Percentiles rank a stretch among this genome's conserved stretches.
phyloP scores from a whole-genome alignment of 2,888 invertebrate genomes.

The Phymatocera aterrima region DNA sequence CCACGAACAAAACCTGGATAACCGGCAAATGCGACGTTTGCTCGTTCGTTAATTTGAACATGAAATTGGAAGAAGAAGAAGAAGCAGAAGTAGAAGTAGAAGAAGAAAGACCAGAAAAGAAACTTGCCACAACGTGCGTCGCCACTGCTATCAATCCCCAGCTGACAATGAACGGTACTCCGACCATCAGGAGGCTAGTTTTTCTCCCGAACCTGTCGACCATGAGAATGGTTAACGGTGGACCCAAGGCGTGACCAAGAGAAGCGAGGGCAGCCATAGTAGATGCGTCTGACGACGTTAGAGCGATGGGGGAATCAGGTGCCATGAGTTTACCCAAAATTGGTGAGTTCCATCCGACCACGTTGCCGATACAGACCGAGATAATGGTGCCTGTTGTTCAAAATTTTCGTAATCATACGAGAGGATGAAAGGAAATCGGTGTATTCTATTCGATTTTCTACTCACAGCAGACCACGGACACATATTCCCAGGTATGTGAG shows the following conservation, averaged over 20 bases:
- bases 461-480: conserved; percentile 59
- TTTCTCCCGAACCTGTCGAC: conserved; percentile 61
- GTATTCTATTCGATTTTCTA: not conserved
- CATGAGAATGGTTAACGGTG: conserved; percentile 54
- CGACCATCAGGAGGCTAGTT: conserved; percentile 57
- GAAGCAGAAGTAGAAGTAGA: too few species aligned
- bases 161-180: conserved; percentile 55
- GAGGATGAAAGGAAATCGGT: not conserved
- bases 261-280: conserved; percentile 58
- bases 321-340: conserved; percentile 57
- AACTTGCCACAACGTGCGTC: conserved; percentile 57
- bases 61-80: too few species aligned
- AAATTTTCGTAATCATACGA: not conserved
- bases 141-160: conserved; percentile 59
- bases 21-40: not conserved
- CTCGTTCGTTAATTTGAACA: not conserved
- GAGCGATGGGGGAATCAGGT: conserved; percentile 57
- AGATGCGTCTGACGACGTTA: conserved; percentile 56
- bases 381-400: not conserved
- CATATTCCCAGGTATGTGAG: conserved; percentile 61
- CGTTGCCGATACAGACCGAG: conserved; percentile 54
- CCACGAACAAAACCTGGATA: conserved; percentile 61
- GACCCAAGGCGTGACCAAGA: conserved; percentile 57
- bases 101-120: not conserved
- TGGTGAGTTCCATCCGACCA: conserved; percentile 63